Base-by-base conservation (phyloP, 2,888 invertebrate species). In the Euzetes globulus region DNA sequence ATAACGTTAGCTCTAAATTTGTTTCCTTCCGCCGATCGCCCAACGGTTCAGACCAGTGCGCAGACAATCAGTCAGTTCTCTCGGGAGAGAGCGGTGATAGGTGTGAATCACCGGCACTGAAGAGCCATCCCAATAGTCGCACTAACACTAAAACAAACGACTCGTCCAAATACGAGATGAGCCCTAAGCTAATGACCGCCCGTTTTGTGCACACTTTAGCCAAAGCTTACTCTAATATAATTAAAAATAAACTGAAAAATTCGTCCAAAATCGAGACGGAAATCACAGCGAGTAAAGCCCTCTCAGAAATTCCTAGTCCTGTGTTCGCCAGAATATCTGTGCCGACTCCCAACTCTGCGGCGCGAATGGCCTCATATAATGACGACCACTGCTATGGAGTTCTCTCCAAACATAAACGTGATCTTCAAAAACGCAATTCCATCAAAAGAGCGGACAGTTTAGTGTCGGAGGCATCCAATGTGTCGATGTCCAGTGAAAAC, bases 301-400 rank as follows among this genome's bases (percentile, higher is more conserved):
- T 68, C 37, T 37, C 68, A 13, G 60, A 60, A 60, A 70, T 70
- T 45, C 75, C 75, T 29, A 60, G 65, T 19, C 68, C 73, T 25
- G 74, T 76, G n/a, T 72, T 75, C 41, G 76, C 75, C 9, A 75
- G 76, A 41, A 76, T 70, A 33, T 70, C 73, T 3, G 55, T 77
- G 2, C 77, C 76, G 9, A 75, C 77, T 22, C 76, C 77, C 70
- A 72, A 76, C 58, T 50, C 65, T 72, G 73, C 76, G n/a, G 81
- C 92, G 78, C 88, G 93, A 77, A 91, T 94, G 81, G 94, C 94
- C 0, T 81, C 83, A 71, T 81, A 81, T 25, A 78, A 80, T 58
- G 82, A 82, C 0, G 92, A 93, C 81, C 22, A 65, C 37, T n/a
- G 11, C 17, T 93, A 93, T 80, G 91, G 89, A 0, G 91, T 92